phyloP scores from a whole-genome alignment of 1,140 invertebrate species.

The Papilio polyxenes region DNA sequence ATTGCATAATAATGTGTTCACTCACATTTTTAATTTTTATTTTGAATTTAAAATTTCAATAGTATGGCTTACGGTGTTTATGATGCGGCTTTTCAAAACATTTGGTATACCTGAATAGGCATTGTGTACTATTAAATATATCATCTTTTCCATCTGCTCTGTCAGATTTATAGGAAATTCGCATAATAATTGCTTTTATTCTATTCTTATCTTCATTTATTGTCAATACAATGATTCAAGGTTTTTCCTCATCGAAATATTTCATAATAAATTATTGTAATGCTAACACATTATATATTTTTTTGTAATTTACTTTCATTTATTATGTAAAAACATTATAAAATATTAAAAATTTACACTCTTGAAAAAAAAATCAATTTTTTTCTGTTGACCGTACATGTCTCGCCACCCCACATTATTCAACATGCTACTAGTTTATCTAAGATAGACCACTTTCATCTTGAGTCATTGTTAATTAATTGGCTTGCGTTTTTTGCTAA shows the following conservation, averaged over 20 bases:
- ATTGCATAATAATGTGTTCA: no score
- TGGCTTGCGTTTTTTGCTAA: constrained; percentile 21
- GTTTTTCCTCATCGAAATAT: background rate
- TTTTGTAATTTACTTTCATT: no score
- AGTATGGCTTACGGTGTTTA: no score
- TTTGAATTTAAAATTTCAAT: no score
- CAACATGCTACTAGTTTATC: background rate
- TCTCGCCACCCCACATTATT: background rate
- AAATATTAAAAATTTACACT: no score
- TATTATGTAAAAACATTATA: no score
- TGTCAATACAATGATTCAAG: background rate
- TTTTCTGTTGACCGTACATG: constrained; percentile 1
- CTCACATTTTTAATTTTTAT: no score
- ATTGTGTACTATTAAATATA: no score
- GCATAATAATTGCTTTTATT: background rate
- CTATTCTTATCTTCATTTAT: background rate
- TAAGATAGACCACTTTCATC: constrained; percentile 21
- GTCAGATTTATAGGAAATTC: background rate
- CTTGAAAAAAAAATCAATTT: background rate
- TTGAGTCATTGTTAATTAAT: constrained; percentile 13
- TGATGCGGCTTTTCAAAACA: background rate
- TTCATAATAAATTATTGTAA: background rate
- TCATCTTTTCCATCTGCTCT: background rate
- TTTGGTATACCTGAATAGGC: background rate
- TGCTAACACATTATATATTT: no score